These are phyloP conservation scores for Lepilemur septentrionalis DNA, from an alignment of 2,797 vertebrate genomes.

Conservation along the genomic window DNA sequence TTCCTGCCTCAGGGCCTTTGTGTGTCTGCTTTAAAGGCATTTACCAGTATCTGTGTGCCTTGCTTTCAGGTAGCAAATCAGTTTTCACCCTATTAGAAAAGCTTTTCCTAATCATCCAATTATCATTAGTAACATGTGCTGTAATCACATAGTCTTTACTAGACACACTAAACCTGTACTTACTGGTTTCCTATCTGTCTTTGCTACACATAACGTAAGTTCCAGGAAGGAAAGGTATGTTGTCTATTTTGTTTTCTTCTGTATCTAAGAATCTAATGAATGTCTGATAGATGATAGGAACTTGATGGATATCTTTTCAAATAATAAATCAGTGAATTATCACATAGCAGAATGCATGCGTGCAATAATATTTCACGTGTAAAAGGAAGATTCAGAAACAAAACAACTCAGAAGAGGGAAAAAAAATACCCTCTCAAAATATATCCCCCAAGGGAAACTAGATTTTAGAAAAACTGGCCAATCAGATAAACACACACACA, in stretches of 20 bases:
- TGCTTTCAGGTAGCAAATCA: neutral
- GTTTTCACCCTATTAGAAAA: neutral
- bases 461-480: neutral
- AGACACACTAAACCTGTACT: neutral
- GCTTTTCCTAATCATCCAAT: neutral
- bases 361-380: neutral
- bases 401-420: neutral
- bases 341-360: neutral
- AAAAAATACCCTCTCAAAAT: neutral
- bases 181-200: neutral
- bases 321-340: neutral
- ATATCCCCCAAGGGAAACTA: neutral
- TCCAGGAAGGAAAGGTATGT: neutral
- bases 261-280: neutral
- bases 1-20: neutral
- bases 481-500: neutral
- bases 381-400: neutral
- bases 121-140: neutral
- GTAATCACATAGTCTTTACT: neutral
- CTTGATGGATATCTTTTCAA: neutral
- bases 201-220: neutral
- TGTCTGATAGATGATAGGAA: neutral
- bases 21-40: neutral
- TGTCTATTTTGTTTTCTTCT: neutral
- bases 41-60: neutral